Percentiles rank a stretch among this genome's conserved stretches.
phyloP scores from a whole-genome alignment of 1,140 invertebrate genomes.

The Drosophila ercepeae region DNA sequence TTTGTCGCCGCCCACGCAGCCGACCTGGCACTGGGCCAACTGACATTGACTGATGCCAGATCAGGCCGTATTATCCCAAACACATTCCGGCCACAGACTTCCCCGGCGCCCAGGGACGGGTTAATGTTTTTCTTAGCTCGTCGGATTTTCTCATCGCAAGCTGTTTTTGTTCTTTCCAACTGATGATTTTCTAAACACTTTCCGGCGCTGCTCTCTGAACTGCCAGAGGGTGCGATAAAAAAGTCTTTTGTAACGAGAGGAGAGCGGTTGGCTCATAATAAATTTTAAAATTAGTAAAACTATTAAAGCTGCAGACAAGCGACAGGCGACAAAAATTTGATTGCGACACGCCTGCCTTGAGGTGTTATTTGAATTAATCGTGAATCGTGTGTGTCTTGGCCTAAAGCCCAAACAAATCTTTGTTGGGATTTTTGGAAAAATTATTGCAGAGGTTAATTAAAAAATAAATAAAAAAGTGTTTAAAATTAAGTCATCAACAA shows the following conservation, averaged over 20 bases:
- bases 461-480: neutral
- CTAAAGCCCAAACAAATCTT: conserved; percentile 18
- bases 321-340: conserved; percentile 53
- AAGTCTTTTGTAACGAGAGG: conserved; percentile 3
- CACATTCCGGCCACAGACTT: conserved; percentile 32
- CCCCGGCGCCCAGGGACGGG: conserved; percentile 40
- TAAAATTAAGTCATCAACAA: too few species aligned
- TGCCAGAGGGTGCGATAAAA: conserved; percentile 35
- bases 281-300: conserved; percentile 68
- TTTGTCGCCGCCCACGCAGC: conserved; percentile 53
- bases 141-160: conserved; percentile 36
- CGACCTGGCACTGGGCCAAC: conserved; percentile 73
- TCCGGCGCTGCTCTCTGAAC: conserved; percentile 7
- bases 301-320: conserved; percentile 62
- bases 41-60: conserved; percentile 82
- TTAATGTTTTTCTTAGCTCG: conserved; percentile 58
- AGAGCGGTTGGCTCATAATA: conserved; percentile 23
- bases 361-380: conserved; percentile 71
- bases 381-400: conserved; percentile 47
- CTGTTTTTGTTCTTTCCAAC: conserved; percentile 33
- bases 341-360: conserved; percentile 60
- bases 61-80: conserved; percentile 20
- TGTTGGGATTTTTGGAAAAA: neutral
- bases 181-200: conserved; percentile 64
- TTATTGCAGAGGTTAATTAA: neutral